phyloP scores from a whole-genome alignment of 2,888 invertebrate species.

The Lasioglossum malachurum region DNA sequence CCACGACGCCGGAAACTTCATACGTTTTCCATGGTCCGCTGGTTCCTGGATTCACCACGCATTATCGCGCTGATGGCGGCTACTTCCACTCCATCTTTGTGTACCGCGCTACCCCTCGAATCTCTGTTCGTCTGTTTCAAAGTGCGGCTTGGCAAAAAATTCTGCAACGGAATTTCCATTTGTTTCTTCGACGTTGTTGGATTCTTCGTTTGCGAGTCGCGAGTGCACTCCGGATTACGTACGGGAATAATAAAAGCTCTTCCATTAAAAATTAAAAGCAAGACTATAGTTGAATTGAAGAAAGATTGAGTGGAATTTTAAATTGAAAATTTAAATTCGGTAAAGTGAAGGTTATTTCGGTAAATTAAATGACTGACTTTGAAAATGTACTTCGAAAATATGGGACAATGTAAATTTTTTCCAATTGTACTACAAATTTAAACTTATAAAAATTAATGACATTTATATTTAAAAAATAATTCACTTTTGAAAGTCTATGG shows the following conservation, averaged over 20 bases:
- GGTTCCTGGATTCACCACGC: constrained; percentile 74
- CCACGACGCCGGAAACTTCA: constrained; percentile 76
- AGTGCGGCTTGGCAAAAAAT: constrained; percentile 27
- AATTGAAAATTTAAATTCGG: not conserved
- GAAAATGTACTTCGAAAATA: not conserved
- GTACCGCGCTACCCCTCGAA: constrained; percentile 33
- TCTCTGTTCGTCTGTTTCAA: constrained; percentile 54
- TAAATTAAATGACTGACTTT: not conserved
- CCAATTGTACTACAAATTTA: not conserved
- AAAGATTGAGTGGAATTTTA: not conserved
- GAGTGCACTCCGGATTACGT: not conserved
- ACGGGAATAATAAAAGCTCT: not conserved
- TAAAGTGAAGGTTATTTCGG: not conserved
- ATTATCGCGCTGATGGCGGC: constrained; percentile 76
- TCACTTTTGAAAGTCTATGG: not conserved
- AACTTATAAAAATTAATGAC: not conserved
- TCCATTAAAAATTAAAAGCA: not conserved
- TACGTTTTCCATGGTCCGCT: constrained; percentile 81
- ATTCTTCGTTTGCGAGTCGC: not conserved
- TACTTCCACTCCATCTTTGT: constrained; percentile 75
- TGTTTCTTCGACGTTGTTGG: not conserved
- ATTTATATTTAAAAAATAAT: too few species aligned
- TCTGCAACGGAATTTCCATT: constrained; percentile 4
- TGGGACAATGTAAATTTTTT: not conserved
- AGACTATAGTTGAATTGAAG: not conserved